These are phyloP conservation scores for Sogatella furcifera DNA, from an alignment of 1,140 invertebrate genomes.

Conservation along the genomic window DNA sequence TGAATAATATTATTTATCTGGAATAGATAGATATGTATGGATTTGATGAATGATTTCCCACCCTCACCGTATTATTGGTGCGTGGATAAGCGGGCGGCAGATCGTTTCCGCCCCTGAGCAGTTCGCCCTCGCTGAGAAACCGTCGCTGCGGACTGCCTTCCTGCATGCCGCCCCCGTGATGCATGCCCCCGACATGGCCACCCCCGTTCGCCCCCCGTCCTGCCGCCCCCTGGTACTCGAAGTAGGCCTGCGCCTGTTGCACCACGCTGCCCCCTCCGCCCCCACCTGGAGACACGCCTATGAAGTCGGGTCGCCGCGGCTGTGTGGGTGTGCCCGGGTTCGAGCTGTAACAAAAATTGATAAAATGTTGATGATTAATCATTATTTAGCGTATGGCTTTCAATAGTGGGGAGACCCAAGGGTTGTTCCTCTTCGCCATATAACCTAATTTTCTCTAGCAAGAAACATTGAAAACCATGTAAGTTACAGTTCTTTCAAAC, in stretches of 20 bases:
- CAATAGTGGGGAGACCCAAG: no score
- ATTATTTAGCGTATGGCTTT: no score
- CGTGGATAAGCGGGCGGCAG: conserved; percentile 33
- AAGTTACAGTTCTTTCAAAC: no score
- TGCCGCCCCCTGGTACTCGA: conserved; percentile 35
- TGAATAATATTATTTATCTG: no score
- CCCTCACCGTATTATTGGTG: conserved; percentile 37
- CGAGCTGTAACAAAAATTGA: conserved; percentile 47
- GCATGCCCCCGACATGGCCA: background rate
- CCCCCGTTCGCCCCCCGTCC: conserved; percentile 21
- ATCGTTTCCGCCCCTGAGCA: conserved; percentile 47
- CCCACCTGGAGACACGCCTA: conserved; percentile 45
- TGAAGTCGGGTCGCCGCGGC: conserved; percentile 72
- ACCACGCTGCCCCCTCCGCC: conserved; percentile 22
- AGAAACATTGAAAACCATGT: no score
- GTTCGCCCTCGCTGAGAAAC: conserved; percentile 74
- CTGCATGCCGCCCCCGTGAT: conserved; percentile 22
- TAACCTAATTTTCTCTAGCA: no score
- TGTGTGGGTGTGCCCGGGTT: conserved; percentile 82
- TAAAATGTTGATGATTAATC: background rate
- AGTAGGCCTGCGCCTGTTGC: conserved; percentile 31
- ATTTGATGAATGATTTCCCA: no score
- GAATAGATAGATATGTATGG: no score
- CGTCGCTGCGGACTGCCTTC: conserved; percentile 62
- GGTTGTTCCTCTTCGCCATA: no score